A percentile compares a stretch with the other conserved stretches of the same genome.
These are phyloP conservation scores for Tapirus terrestris DNA, from an alignment of 2,113 vertebrate species.

Conservation along the genomic window DNA sequence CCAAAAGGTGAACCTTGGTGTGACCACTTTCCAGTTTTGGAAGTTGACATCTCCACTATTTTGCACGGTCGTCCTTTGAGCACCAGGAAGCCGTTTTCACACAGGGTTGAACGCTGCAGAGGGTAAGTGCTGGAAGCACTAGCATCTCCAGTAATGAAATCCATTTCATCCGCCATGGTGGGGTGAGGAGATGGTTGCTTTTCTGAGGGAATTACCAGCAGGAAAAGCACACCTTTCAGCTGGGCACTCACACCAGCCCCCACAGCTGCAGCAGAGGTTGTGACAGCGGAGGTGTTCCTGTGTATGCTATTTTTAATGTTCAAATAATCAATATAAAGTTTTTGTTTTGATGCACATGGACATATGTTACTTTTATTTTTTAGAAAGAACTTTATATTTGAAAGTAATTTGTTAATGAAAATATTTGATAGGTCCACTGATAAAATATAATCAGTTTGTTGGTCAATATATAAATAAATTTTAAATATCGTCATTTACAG, in stretches of 20 bases:
- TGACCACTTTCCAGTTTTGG: conserved; percentile 94
- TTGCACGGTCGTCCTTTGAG: conserved; percentile 93
- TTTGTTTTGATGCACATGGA: background rate
- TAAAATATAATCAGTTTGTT: background rate
- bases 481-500: background rate
- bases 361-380: background rate
- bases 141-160: conserved; percentile 91
- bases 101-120: conserved; percentile 94
- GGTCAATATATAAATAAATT: background rate
- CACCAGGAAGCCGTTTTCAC: conserved; percentile 94
- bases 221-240: background rate
- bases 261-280: background rate
- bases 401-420: background rate
- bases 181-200: background rate
- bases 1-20: conserved; percentile 94
- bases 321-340: background rate
- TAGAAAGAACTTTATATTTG: background rate
- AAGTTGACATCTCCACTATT: conserved; percentile 94
- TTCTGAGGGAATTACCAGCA: background rate
- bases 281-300: no score
- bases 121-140: conserved; percentile 92
- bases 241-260: background rate
- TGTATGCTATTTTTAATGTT: background rate
- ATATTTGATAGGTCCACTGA: background rate
- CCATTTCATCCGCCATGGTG: conserved; percentile 91